Base-by-base conservation (phyloP, 2,797 vertebrate species). In the Melopsittacus undulatus region DNA sequence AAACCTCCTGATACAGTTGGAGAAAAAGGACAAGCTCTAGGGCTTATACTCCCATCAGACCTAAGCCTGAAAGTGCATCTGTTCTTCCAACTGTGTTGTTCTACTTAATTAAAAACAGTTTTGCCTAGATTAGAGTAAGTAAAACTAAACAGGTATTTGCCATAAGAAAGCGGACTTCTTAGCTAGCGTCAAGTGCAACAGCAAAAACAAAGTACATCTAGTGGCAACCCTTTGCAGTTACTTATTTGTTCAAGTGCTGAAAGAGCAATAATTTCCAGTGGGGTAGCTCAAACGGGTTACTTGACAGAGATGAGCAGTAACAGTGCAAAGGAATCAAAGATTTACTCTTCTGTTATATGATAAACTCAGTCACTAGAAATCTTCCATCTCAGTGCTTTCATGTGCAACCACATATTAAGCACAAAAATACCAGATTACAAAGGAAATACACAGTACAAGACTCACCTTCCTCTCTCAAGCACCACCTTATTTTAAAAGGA, bases 121-220 rank as follows among this genome's bases (percentile, higher is more conserved):
- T 80, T 51, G 15, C 52, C 52, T 5, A 27, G 24, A 2, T 3
- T 1, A 2, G 2, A 80, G 72, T 11, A 4, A 62, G 23, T 72
- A 82, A 10, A 15, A 8, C 38, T 11, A 14, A 72, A 7, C 20
- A 22, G 54, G 1, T 38, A 12, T n/a, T 38, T 63, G n/a, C 42
- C 26, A 10, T 23, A 2, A 24, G 22, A 7, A 91, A 75, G 30
- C 1, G 9, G 3, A 10, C 29, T 76, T 3, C 45, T 5, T n/a
- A 32, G 40, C 36, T 0, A 9, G 34, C 0, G 10, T 29, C 27
- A 32, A 70, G 89, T 4, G 40, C 36, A 10, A 6, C 0, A 1
- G 57, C 72, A 59, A 63, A 40, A 34, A 30, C 21, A 10, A 3
- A 57, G n/a, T 22, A 18, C 43, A 54, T 7, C 80, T 59, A 24